phyloP scores from a whole-genome alignment of 1,140 invertebrate genomes.

The Metaphire vulgaris region DNA sequence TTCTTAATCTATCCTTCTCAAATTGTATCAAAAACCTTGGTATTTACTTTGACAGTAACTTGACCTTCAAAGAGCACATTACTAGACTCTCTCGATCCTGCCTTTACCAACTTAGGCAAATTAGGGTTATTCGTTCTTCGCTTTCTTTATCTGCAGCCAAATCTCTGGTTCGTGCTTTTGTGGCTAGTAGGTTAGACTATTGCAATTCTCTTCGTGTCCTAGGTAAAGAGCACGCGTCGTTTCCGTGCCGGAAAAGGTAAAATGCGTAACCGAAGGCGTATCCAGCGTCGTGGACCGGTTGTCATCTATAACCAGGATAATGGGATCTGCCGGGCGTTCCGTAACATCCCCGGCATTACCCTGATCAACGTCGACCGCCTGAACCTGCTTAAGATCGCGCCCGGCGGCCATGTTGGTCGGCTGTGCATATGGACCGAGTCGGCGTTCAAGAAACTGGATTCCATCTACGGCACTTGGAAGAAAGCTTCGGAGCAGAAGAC shows the following conservation, averaged over 20 bases:
- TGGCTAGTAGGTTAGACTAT: too few relatives aligned
- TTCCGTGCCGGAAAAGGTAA: conserved; percentile 98
- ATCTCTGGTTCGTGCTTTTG: too few relatives aligned
- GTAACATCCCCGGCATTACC: conserved; percentile 93
- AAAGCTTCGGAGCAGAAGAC: conserved; percentile 78
- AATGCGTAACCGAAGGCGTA: conserved; percentile 92
- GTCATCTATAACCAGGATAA: conserved; percentile 87
- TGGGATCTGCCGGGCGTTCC: conserved; percentile 88
- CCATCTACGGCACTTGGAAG: conserved; percentile 91
- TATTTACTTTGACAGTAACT: too few relatives aligned
- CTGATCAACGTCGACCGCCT: conserved; percentile 84
- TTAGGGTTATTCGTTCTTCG: too few relatives aligned
- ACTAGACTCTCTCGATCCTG: too few relatives aligned
- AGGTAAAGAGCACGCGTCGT: conserved; percentile 93
- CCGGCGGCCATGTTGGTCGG: conserved; percentile 89
- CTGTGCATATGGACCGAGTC: conserved; percentile 94
- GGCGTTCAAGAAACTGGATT: conserved; percentile 80
- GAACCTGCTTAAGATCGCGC: conserved; percentile 91
- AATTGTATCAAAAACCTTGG: too few relatives aligned
- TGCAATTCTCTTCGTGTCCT: too few relatives aligned
- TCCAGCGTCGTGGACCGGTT: conserved; percentile 89
- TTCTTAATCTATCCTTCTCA: too few relatives aligned
- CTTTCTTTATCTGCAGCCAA: too few relatives aligned
- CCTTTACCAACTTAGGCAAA: too few relatives aligned
- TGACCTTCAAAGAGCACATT: too few relatives aligned